Evolutionary conservation across 2,888 invertebrate species (phyloP).

Genomic region (Agrotis exclamationis): DNA sequence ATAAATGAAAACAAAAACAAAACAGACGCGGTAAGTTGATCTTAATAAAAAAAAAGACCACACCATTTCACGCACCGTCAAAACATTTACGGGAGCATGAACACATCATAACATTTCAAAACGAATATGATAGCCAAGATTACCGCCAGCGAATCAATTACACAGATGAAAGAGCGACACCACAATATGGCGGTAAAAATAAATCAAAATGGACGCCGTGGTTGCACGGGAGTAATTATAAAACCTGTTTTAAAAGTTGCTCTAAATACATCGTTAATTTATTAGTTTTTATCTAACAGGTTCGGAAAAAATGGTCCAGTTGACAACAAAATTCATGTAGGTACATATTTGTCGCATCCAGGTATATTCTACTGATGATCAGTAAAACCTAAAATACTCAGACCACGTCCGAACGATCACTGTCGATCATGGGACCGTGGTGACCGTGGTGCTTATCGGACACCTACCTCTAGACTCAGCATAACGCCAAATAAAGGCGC

Average conservation of each 20-base stretch:
- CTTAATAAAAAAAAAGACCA: background rate
- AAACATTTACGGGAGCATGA: constrained; percentile 2
- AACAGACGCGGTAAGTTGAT: background rate
- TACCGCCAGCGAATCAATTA: constrained; percentile 15
- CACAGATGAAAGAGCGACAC: constrained; percentile 16
- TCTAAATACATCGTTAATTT: background rate
- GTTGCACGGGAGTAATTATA: background rate
- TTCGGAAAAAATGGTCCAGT: background rate
- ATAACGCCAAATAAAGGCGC: too few species aligned
- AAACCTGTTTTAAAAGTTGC: background rate
- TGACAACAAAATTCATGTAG: background rate
- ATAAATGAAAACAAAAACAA: too few species aligned
- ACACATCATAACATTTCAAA: constrained; percentile 20
- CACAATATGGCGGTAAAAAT: constrained; percentile 3
- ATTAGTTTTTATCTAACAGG: background rate
- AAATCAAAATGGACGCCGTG: constrained; percentile 5
- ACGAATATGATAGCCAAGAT: background rate
- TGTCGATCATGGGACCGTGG: too few species aligned
- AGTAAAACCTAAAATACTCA: too few species aligned
- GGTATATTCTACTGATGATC: too few species aligned
- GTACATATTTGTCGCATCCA: too few species aligned
- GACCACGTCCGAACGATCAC: too few species aligned
- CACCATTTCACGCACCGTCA: background rate
- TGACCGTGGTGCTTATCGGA: too few species aligned
- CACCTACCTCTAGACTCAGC: too few species aligned